Base-by-base conservation (phyloP, 2,113 vertebrate genomes). In the Amia ocellicauda region DNA sequence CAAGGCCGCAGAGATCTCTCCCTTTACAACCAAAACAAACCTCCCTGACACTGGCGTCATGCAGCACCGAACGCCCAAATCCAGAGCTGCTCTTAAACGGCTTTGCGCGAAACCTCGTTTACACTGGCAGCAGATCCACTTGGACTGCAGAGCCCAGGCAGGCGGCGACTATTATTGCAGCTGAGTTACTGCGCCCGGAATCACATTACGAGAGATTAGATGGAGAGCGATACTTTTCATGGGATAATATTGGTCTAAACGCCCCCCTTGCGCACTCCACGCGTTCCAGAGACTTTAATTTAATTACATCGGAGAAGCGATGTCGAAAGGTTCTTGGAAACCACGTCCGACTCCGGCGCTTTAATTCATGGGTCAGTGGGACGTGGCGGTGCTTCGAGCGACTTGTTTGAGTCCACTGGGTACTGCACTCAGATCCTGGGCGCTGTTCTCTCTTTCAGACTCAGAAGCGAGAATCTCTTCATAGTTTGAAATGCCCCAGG, bases 141-240 rank as follows among this genome's bases (percentile, higher is more conserved):
- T 45, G 62, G 53, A 67, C 60, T 42, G 29, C 60, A 36, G 9
- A 53, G 22, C 22, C 23, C 10, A 2, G 28, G 42, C 19, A 42
- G 10, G 17, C 43, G 31, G 22, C 60, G 58, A 64, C 61, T 74
- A 62, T 74, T 78, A 74, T 80, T 61, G 69, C 79, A 83, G 75
- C 77, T 75, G 80, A 77, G 65, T 63, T 66, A 67, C 69, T 65
- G 61, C 5, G 4, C 63, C 57, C 23, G 64, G 67, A 60, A 20
- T 43, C 43, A n/a, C 23, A 22, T 60, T 80, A 67, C 69, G 77
- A 72, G 78, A 81, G 78, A 78, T 79, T 49, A 82, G 49, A 68
- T 13, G 22, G 72, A 76, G 50, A 26, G 64, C 63, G 62, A 63
- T 64, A 64, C 54, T 61, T 63, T 82, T 81, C 77, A 62, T 63